Evolutionary conservation across 2,888 invertebrate genomes (phyloP), one percentile per base, ranked within the genome.

Genomic region (Boloria euphrosyne): DNA sequence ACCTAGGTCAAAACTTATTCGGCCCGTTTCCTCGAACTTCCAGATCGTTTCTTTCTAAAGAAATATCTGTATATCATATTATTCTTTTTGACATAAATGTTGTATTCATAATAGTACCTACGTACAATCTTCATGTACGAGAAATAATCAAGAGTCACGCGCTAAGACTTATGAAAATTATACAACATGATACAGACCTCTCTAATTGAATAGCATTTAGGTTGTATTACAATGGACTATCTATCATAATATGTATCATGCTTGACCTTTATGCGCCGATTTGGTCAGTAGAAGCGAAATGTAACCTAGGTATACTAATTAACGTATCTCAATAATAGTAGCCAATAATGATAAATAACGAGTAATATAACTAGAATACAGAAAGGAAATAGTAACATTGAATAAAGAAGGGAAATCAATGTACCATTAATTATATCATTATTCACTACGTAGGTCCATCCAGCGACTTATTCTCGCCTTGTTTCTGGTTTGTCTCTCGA

Each of bases 151-250:
- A 38, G 16, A 54, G 54, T 60, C 49, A 53, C 46, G 53, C 47
- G 58, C 58, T 58, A 27, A 55, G 50, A 66, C 63, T 65, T 64
- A 64, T 64, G 62, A 66, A 66, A 66, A 68, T 58, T 58, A 64
- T 50, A 61, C 61, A 31, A 50, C 60, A 65, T 63, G 66, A 57
- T 61, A 59, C 55, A 55, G 62, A 65, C 47, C 59, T 67, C 67
- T 70, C 62, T 68, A 70, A 72, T 71, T 73, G 67, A 67, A 72
- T 71, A 69, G 60, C 72, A 71, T 69, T 68, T 72, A 68, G 73
- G 70, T 72, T 71, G 70, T 64, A 72, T 68, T 71, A 68, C 67
- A 67, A 64, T 65, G 69, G 55, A 68, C 66, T 67, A 72, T 71
- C 63, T 71, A 75, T 72, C 71, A 61, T 62, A 50, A 7, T 7